Conservation (phyloP, 2,888 invertebrate genomes). For the Pandemis heparana region DNA sequence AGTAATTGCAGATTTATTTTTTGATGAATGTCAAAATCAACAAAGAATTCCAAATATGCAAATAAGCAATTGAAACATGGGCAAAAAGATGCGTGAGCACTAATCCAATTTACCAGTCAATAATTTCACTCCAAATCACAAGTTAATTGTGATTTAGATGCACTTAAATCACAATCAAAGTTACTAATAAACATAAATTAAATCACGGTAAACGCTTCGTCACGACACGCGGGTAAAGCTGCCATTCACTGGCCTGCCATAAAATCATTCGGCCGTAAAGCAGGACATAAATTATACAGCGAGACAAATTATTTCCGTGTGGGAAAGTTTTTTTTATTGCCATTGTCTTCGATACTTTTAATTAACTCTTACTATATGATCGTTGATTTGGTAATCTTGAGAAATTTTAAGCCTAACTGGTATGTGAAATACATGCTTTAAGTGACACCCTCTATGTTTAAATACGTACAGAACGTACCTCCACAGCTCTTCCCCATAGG, state of each 20-base stretch:
- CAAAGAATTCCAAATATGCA: too few species aligned
- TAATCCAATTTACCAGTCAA: not conserved
- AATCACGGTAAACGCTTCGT: conserved; percentile 11
- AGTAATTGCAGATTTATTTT: too few species aligned
- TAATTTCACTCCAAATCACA: conserved; percentile 13
- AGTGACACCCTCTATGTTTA: too few species aligned
- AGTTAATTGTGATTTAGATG: conserved; percentile 30
- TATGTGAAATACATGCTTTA: too few species aligned
- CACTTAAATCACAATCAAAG: conserved; percentile 27
- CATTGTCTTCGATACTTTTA: not conserved
- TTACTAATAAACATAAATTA: conserved; percentile 32
- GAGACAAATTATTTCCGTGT: conserved; percentile 7
- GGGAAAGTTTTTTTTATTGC: not conserved
- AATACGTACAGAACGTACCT: too few species aligned
- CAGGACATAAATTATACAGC: conserved; percentile 13
- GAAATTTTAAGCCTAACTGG: too few species aligned
- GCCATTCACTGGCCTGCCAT: conserved; percentile 22
- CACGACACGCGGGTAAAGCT: conserved; percentile 27
- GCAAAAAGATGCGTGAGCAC: not conserved
- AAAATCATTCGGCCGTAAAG: conserved; percentile 16
- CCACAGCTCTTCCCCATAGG: too few species aligned
- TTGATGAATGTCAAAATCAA: too few species aligned
- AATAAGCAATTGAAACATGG: not conserved
- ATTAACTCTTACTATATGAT: not conserved
- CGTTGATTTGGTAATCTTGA: too few species aligned